Conservation (phyloP, 2,888 invertebrate genomes). For the Amitus sp. region DNA sequence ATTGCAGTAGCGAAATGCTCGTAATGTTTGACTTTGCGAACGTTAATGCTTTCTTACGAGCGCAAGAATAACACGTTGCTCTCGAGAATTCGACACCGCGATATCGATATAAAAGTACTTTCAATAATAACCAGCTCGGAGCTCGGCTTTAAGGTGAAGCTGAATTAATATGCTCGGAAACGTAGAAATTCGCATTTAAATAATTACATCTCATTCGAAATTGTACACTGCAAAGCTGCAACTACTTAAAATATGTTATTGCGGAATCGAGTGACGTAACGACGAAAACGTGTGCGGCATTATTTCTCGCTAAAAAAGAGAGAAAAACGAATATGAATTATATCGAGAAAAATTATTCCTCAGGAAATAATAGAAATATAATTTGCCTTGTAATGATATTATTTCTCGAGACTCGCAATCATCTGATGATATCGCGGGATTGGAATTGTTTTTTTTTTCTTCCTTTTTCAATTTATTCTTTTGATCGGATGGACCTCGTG, state of each 20-base stretch:
- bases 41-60: conserved; percentile 36
- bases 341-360: not conserved
- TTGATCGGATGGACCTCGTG: too few species aligned
- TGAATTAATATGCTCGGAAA: conserved; percentile 41
- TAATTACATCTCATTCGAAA: conserved; percentile 39
- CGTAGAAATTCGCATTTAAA: conserved; percentile 40
- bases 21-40: conserved; percentile 30
- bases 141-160: conserved; percentile 33
- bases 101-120: conserved; percentile 36
- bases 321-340: conserved; percentile 2
- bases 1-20: not conserved
- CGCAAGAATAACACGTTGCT: conserved; percentile 37
- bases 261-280: conserved; percentile 39
- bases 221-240: conserved; percentile 32
- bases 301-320: not conserved
- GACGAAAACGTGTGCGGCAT: conserved; percentile 6
- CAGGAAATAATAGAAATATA: conserved; percentile 1
- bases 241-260: conserved; percentile 40
- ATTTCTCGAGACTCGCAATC: not conserved
- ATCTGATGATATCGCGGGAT: not conserved
- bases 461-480: not conserved
- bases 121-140: conserved; percentile 40
- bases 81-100: conserved; percentile 39
- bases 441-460: not conserved
- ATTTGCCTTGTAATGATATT: not conserved